Evolutionary conservation across 2,113 vertebrate species (phyloP).

Genomic region (Panthera leo): DNA sequence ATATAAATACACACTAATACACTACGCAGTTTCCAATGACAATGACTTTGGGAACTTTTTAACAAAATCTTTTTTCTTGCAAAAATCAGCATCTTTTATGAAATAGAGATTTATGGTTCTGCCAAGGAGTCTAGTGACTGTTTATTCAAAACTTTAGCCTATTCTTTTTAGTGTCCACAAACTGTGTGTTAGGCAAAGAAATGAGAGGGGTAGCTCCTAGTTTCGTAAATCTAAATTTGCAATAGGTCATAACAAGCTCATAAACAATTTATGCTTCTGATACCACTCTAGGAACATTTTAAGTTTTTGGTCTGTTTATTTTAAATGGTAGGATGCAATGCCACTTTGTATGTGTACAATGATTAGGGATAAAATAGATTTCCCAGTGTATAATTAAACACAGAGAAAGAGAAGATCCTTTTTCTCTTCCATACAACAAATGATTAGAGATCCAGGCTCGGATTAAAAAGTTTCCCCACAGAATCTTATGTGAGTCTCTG

Average conservation of each 20-base stretch:
- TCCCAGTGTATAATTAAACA: background rate
- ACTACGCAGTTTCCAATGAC: background rate
- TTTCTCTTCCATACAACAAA: background rate
- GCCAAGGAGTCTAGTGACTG: background rate
- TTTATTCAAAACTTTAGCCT: background rate
- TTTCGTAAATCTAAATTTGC: background rate
- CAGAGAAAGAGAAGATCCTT: background rate
- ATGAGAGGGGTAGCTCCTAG: background rate
- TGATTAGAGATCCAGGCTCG: background rate
- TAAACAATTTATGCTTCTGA: background rate
- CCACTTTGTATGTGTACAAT: background rate
- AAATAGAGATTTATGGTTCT: background rate
- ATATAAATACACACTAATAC: background rate
- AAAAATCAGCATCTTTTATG: background rate
- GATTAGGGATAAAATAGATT: background rate
- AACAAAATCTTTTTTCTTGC: background rate
- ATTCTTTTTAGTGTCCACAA: background rate
- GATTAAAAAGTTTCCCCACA: background rate
- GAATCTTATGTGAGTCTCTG: conserved; percentile 47
- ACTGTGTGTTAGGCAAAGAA: background rate
- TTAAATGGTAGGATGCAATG: background rate
- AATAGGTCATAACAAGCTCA: background rate
- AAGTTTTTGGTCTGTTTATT: background rate
- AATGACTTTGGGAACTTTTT: background rate
- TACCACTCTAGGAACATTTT: background rate